phyloP scores from a whole-genome alignment of 2,888 invertebrate genomes.

The Diaprepes abbreviatus region DNA sequence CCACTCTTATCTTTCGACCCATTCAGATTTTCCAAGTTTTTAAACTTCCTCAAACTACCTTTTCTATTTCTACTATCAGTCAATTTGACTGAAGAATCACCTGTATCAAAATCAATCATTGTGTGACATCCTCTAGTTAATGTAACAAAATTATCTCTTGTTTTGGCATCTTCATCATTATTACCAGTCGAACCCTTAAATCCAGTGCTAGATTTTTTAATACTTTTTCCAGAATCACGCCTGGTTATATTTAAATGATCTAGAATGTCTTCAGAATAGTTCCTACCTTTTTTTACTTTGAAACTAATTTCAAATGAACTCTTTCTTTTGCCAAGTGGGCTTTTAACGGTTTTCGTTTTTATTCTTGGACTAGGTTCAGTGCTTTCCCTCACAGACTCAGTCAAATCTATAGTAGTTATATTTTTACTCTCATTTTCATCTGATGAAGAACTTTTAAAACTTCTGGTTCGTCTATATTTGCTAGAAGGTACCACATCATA shows the following conservation, averaged over 20 bases:
- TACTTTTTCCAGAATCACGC: background rate
- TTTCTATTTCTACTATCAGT: background rate
- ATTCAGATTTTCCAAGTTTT: background rate
- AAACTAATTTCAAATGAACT: conserved; percentile 19
- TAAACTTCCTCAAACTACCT: background rate
- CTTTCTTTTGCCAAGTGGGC: background rate
- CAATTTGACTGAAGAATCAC: background rate
- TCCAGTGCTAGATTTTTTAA: background rate
- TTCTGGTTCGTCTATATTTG: background rate
- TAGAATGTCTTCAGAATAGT: background rate
- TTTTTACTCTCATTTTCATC: background rate
- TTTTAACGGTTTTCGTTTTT: background rate
- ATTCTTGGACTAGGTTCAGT: background rate
- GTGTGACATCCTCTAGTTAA: conserved; percentile 2
- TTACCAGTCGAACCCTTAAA: conserved; percentile 3
- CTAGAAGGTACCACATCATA: background rate
- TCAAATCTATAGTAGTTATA: background rate
- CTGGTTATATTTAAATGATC: conserved; percentile 13
- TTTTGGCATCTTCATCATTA: background rate
- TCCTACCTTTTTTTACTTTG: background rate
- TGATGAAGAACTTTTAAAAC: background rate
- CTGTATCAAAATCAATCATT: conserved; percentile 10
- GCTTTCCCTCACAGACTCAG: background rate
- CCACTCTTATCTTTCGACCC: background rate
- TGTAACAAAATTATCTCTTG: background rate